A percentile compares a stretch with the other conserved stretches of the same genome.
These are phyloP conservation scores for Hyposoter didymator DNA, from an alignment of 2,888 invertebrate genomes.

Conservation along the genomic window DNA sequence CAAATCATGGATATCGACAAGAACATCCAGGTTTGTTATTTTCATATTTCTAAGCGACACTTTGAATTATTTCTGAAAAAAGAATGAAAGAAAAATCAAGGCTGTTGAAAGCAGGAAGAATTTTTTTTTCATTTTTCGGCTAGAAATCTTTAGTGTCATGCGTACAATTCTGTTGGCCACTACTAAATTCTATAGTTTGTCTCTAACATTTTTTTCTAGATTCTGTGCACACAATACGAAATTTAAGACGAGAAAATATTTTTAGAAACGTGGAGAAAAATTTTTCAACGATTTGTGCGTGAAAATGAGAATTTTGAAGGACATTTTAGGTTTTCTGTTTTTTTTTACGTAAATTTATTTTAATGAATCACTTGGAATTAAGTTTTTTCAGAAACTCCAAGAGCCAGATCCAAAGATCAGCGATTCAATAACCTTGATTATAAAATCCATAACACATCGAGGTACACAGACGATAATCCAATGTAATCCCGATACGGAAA, in stretches of 20 bases:
- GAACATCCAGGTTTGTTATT: slow-evolving; percentile 44
- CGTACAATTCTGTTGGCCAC: background rate
- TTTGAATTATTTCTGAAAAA: background rate
- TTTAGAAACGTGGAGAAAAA: background rate
- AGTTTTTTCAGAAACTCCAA: background rate
- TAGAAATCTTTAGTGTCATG: background rate
- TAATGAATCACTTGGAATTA: background rate
- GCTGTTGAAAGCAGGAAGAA: too few species aligned
- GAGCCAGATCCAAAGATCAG: slow-evolving; percentile 70
- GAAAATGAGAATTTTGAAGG: too few species aligned
- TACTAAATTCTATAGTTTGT: background rate
- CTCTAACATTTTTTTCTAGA: background rate
- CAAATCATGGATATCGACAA: slow-evolving; percentile 42
- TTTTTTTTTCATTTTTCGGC: background rate
- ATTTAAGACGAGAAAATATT: background rate
- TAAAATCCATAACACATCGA: slow-evolving; percentile 74
- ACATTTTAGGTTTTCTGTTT: background rate
- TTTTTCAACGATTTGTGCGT: background rate
- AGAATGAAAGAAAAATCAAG: too few species aligned
- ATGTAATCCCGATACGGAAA: slow-evolving; percentile 69
- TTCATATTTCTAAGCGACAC: background rate
- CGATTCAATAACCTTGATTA: slow-evolving; percentile 71
- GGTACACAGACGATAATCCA: slow-evolving; percentile 76
- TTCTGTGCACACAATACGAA: background rate
- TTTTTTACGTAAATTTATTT: background rate